Conservation (phyloP, 2,888 invertebrate species). For the Leucophenga maculata region DNA sequence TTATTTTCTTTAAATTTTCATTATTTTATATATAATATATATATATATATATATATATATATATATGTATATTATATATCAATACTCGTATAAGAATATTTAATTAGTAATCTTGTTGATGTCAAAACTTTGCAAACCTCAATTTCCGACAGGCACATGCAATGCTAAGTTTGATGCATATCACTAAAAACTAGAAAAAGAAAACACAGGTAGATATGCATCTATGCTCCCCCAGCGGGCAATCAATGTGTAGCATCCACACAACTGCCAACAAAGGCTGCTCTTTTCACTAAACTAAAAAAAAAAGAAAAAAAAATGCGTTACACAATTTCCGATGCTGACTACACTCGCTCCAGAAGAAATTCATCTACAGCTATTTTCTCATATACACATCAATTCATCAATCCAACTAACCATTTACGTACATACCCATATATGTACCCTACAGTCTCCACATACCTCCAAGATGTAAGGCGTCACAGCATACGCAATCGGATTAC, state of each 20-base stretch:
- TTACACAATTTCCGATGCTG: conserved; percentile 75
- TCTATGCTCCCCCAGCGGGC: conserved; percentile 14
- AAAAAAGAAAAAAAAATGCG: conserved; percentile 75
- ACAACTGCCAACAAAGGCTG: not conserved
- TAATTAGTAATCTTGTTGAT: too few relatives aligned
- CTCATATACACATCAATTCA: not conserved
- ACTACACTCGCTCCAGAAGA: conserved; percentile 74
- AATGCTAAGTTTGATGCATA: too few relatives aligned
- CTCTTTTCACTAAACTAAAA: conserved; percentile 59
- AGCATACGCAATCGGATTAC: conserved; percentile 83
- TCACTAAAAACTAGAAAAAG: too few relatives aligned
- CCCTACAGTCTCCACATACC: conserved; percentile 66
- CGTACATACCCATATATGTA: conserved; percentile 75
- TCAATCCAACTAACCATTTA: conserved; percentile 18
- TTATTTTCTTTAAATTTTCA: too few relatives aligned
- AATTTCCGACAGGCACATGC: too few relatives aligned
- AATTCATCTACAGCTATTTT: conserved; percentile 74
- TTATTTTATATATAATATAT: too few relatives aligned
- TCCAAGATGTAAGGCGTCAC: conserved; percentile 81
- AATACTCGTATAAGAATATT: too few relatives aligned
- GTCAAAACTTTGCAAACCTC: too few relatives aligned
- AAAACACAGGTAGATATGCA: not conserved
- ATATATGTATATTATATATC: too few relatives aligned
- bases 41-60: too few relatives aligned
- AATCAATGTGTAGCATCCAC: conserved; percentile 9